Evolutionary conservation across 2,888 invertebrate genomes (phyloP), one percentile per base, ranked within the genome.

Genomic region (Hypena proboscidalis): DNA sequence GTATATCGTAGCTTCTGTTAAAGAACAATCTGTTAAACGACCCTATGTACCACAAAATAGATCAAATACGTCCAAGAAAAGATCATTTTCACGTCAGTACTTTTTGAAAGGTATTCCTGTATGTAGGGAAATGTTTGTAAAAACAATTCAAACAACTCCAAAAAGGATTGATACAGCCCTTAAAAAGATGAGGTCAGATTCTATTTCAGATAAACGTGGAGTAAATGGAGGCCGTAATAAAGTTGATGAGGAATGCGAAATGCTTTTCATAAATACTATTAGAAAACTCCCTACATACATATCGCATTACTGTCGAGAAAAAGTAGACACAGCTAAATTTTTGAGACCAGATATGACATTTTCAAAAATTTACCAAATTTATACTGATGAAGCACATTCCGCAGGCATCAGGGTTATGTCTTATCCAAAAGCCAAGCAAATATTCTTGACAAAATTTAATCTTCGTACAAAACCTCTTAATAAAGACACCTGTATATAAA

Each of bases 321-420:
- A 40, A 10, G 10, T 10, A 21, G 23, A 29, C 11, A 29, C 26
- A 29, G 37, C 37, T 26, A 42, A 40, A 10, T 40, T 36, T 19
- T 14, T 42, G 38, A 42, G 32, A 36, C 27, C 49, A 1, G 49
- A 49, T 39, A 44, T 49, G 43, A 37, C 39, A 11, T 42, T 46
- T 35, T 21, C 39, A 21, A 46, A 46, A 31, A 6, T 46, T n/a
- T 40, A 46, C n/a, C 26, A 35, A 31, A 25, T 40, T 11, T 40
- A 46, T 26, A 4, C 30, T 31, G 35, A 42, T 14, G 35, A 42
- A 35, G 30, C 42, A 13, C 11, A 14, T 6, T 13, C 33, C 9
- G 42, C 31, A 11, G 30, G 35, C n/a, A 30, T 38, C 23, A 37
- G 33, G 9, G 7, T 17, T 11, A 6, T 37, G 9, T 37, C 43